These are phyloP conservation scores for Cyrtonyx montezumae DNA, from an alignment of 2,113 vertebrate species.

Conservation along the genomic window DNA sequence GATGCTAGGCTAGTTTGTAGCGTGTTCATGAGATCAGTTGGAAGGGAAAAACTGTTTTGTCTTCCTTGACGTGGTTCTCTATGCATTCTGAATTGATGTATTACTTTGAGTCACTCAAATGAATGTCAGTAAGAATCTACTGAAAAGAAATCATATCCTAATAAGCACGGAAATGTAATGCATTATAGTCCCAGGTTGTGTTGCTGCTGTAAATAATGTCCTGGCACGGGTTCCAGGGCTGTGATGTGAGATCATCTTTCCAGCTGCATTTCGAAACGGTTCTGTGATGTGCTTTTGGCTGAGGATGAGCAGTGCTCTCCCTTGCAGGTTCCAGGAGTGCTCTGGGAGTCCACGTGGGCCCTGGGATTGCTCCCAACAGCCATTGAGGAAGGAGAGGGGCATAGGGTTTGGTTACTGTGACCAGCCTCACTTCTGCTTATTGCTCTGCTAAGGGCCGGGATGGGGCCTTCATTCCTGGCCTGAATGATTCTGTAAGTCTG, in stretches of 20 bases:
- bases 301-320: neutral
- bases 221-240: neutral
- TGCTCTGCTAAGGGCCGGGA: neutral
- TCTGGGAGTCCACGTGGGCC: neutral
- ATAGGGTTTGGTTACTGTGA: neutral
- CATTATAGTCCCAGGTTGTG: neutral
- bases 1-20: neutral
- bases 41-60: neutral
- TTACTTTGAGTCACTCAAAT: neutral
- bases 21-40: neutral
- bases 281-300: neutral
- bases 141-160: neutral
- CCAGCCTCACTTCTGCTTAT: neutral
- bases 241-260: neutral
- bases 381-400: neutral
- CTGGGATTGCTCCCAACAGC: neutral
- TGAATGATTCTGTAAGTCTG: neutral
- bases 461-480: neutral
- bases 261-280: neutral
- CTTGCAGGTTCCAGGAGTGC: neutral
- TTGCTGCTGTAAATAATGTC: neutral
- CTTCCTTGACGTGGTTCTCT: neutral
- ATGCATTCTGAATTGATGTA: neutral
- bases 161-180: neutral
- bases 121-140: neutral